Evolutionary conservation across 2,797 vertebrate species (phyloP), one percentile per base, ranked within the genome.

Genomic region (Chrysocyon brachyurus): DNA sequence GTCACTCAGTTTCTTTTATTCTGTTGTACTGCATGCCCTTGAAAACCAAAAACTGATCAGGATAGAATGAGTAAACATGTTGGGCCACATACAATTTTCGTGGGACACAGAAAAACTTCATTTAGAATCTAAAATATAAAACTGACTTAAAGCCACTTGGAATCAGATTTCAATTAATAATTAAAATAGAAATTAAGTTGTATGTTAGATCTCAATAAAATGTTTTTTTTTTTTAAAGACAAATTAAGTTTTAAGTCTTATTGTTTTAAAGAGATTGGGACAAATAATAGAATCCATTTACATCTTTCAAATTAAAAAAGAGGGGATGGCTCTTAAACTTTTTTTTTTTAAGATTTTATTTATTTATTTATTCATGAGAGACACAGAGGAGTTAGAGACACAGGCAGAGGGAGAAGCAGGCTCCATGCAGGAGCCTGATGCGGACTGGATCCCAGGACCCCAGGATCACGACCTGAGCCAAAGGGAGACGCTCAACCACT

Each of bases 91-190:
- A 87, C n/a, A 94, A 64, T 54, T 84, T 89, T 75, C 59, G 36
- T 56, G 33, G 3, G 8, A 10, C 26, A 46, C n/a, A 61, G 68
- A 86, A 77, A 85, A 85, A 77, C 49, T 86, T 90, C 40, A 87
- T 12, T 87, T 79, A 87, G 46, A 22, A 15, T 82, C 31, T 77
- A 81, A 91, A 95, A 87, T 72, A 93, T 24, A 96, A 84, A 81
- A 81, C 54, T 84, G 59, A 91, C 12, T 40, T 78, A 84, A 92
- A 87, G 49, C 8, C 15, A 78, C 31, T 52, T 84, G 31, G 78
- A 82, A 64, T 79, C 73, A 68, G 92, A 87, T 40, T 46, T 85
- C 49, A 88, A 63, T 77, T 63, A 46, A 85, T 49, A 75, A 96
- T 79, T 90, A 46, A 59, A 84, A 85, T 12, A 63, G 56, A 90